Base-by-base conservation (phyloP, 2,888 invertebrate genomes). In the Drosophila paramelanica region DNA sequence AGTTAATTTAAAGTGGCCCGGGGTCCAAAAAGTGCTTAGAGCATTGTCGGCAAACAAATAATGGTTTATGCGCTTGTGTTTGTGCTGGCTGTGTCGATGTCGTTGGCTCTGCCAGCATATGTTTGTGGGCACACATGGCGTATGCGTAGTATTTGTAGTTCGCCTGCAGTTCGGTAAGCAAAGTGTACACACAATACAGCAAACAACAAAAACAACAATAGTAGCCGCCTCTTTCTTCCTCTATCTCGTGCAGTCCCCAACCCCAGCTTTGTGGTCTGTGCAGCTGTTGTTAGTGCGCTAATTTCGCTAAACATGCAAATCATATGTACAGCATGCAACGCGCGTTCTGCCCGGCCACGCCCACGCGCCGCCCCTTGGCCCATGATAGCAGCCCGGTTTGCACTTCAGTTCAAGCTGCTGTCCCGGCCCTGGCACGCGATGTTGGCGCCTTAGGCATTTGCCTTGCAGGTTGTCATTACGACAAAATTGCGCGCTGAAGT, bases 281-380 rank as follows among this genome's bases (percentile, higher is more conserved):
- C 84, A 79, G 85, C 83, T 87, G 83, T 81, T 84, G 83, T 81
- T 86, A 86, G 86, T 88, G 83, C 87, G 88, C 85, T 86, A 86
- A 86, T 86, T 86, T 88, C 58, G 75, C 84, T 88, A 86, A 86
- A 86, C 85, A 86, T 86, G 85, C 84, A 86, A 86, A 86, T 86
- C 86, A 83, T 83, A 88, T 86, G 86, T 86, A 85, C 77, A 49
- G 46, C 60, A 59, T 65, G 62, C 61, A 68, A 52, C 59, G 59
- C 62, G 67, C 55, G 51, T 47, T 65, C 55, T 46, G 59, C 47
- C 42, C 41, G 27, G 59, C 46, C 67, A 71, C 67, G 65, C 66
- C 74, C 50, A 47, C 1, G 8, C 25, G 31, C n/a, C 43, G 13
- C 42, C 49, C 31, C 41, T 10, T 20, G 27, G 23, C 41, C 50